Evolutionary conservation across 1,140 invertebrate genomes (phyloP), one percentile per base, ranked within the genome.

Genomic region (Rhizoglyphus robini): DNA sequence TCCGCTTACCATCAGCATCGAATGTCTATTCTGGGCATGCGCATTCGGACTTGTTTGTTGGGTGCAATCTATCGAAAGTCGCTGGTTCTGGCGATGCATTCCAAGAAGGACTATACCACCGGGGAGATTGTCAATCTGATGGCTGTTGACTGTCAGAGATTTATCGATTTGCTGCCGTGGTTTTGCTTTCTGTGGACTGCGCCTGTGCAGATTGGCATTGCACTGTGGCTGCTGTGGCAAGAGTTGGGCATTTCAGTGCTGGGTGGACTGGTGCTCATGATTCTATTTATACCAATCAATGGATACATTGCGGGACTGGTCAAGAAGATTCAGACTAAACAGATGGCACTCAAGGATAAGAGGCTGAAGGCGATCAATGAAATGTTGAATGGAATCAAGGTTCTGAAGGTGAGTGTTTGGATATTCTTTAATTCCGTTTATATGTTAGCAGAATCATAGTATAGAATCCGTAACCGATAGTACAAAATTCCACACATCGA

Each of bases 201-300:
- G n/a, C 72, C 76, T 0, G 34, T 78, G 1, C 74, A 76, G 63
- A 75, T 78, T 5, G 47, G 65, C 18, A 25, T 78, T 2, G 71
- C 73, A 18, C 47, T 78, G 5, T 72, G 72, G 20, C 74, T 80
- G 63, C 73, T 82, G 4, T 81, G 74, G 68, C 65, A 72, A 23
- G 71, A 74, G 18, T 65, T 82, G 4, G 83, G 93, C 1, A 83
- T 86, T 0, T 87, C 91, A 0, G 90, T 94, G 8, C 76, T 97
- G 2, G 87, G 92, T 36, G 92, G 91, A 41, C 77, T 97, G 27
- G 86, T 85, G 54, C 87, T 96, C 4, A 93, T 97, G 90, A 84
- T 94, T 47, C 25, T 78, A 5, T 47, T 80, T 29, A 70, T 80
- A n/a, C 79, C 79, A 5, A 29, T 81, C 36, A 81, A 81, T 72